phyloP scores from a whole-genome alignment of 1,140 invertebrate species.

The Drosophila biarmipes region DNA sequence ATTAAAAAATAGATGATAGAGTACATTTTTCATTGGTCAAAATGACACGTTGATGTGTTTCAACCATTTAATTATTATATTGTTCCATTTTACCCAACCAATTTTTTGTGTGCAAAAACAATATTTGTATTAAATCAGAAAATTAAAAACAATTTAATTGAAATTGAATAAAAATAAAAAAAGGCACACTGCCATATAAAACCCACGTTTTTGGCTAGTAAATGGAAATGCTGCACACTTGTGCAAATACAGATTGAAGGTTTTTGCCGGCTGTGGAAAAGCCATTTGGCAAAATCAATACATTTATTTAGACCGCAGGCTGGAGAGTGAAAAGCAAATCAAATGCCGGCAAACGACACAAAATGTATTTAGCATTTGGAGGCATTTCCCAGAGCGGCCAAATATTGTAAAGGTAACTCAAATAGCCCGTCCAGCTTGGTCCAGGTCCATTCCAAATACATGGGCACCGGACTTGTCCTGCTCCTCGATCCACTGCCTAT shows the following conservation, averaged over 20 bases:
- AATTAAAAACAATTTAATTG: background rate
- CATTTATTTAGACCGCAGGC: constrained; percentile 76
- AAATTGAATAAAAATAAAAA: background rate
- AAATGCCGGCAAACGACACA: constrained; percentile 47
- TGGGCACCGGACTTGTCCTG: background rate
- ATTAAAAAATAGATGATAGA: too few relatives aligned
- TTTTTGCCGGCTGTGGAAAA: constrained; percentile 51
- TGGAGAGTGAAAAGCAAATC: constrained; percentile 41
- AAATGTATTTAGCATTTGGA: constrained; percentile 65
- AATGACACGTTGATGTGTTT: too few relatives aligned
- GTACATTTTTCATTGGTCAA: too few relatives aligned
- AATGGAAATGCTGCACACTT: constrained; percentile 44
- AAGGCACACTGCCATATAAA: constrained; percentile 8
- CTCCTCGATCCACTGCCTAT: constrained; percentile 20
- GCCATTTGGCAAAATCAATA: constrained; percentile 80
- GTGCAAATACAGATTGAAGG: background rate
- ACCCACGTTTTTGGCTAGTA: constrained; percentile 16
- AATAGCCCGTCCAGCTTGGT: constrained; percentile 1
- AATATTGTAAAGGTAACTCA: constrained; percentile 56
- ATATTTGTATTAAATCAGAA: too few relatives aligned
- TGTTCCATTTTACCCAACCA: too few relatives aligned
- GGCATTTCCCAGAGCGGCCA: constrained; percentile 20
- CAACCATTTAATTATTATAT: too few relatives aligned
- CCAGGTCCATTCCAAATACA: background rate
- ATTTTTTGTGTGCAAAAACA: too few relatives aligned